Evolutionary conservation across 2,888 invertebrate species (phyloP), one percentile per base, ranked within the genome.

Genomic region (Tachystola acroxantha): DNA sequence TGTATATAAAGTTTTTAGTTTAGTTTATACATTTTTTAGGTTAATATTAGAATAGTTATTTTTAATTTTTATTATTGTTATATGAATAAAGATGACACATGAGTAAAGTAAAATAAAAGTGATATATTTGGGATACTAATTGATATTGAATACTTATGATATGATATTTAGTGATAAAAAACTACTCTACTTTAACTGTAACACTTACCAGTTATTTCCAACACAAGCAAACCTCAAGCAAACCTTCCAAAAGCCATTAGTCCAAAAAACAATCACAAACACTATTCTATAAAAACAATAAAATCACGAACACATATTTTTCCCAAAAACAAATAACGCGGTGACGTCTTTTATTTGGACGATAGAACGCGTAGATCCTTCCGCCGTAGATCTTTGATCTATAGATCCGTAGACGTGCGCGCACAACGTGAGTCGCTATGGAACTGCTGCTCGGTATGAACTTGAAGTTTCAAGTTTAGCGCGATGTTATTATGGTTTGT

Each of bases 381-480:
- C 31, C 11, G 28, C 22, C 24, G 24, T 24, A 24, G 24, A 24
- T 24, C 24, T 25, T 31, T 7, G 33, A 37, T 33, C 34, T 14
- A 9, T 34, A 24, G 16, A 16, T 16, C 16, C 16, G 16, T 10
- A 13, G 6, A 22, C 45, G 48, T 39, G 49, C 46, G 43, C 41
- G 34, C 36, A 27, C 43, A 37, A 31, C 32, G 32, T 34, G 14
- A 10, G 25, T 36, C 34, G 36, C 32, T 27, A 36, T 26, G 25
- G 27, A 27, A 50, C 49, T 50, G 46, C 34, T 37, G 36, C 34
- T 19, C 24, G 13, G 39, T 10, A 10, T 40, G 40, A 44, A 37
- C 50, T 47, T 50, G 38, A 19, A 24, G 42, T 34, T 39, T 46
- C 50, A 50, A 48, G 50, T 50, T 50, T 46, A 48, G 39, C 38